These are phyloP conservation scores for Pithys albifrons DNA, from an alignment of 2,113 vertebrate genomes.

Conservation along the genomic window DNA sequence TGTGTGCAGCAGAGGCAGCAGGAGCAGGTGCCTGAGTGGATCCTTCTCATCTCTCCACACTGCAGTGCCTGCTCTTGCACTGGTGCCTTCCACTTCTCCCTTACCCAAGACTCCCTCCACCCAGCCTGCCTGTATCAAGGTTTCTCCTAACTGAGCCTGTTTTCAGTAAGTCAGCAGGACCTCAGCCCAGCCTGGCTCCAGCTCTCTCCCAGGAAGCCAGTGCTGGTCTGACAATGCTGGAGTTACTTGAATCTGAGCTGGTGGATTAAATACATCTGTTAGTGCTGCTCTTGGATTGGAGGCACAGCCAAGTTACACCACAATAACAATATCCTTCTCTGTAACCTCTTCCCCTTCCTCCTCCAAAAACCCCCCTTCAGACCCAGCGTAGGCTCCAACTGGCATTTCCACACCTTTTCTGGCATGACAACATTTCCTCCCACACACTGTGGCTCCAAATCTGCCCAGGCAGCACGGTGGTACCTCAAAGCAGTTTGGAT, in stretches of 20 bases:
- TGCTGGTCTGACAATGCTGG: fast-evolving
- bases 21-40: neutral
- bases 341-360: neutral
- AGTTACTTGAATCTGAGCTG: neutral
- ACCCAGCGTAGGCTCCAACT: neutral
- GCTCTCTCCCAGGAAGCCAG: neutral
- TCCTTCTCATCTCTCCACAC: neutral
- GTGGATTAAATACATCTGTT: neutral
- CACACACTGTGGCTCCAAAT: neutral
- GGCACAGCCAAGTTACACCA: neutral
- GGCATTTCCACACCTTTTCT: neutral
- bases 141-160: neutral
- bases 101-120: neutral
- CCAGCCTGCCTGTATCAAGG: too few species aligned
- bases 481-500: neutral
- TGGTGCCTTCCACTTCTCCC: neutral
- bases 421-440: neutral
- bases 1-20: neutral
- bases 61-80: neutral
- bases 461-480: neutral
- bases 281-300: fast-evolving
- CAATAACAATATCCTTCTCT: neutral
- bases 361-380: neutral
- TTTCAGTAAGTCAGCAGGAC: neutral
- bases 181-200: neutral